Conservation (phyloP, 2,888 invertebrate species). For the Scrobipalpa atriplicella region DNA sequence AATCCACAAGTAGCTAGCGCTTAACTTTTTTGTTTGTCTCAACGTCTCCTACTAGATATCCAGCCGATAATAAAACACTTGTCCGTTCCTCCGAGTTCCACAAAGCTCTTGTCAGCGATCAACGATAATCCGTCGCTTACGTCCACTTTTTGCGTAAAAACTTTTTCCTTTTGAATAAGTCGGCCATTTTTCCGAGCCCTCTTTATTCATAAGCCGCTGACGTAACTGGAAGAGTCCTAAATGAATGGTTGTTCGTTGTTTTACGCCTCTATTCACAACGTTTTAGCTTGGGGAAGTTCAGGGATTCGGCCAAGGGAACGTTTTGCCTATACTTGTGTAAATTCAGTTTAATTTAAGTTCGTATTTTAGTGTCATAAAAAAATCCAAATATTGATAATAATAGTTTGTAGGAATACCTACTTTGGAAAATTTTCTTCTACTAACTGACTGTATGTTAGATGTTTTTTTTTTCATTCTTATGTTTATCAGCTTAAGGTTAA, state of each 20-base stretch:
- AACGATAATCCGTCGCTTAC: conserved; percentile 75
- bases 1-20: background rate
- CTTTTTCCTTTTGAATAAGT: conserved; percentile 75
- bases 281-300: conserved; percentile 73
- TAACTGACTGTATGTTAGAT: too few species aligned
- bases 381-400: too few species aligned
- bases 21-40: conserved; percentile 27
- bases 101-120: conserved; percentile 75
- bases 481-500: too few species aligned
- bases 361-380: too few species aligned
- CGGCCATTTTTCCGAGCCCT: conserved; percentile 73
- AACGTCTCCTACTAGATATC: conserved; percentile 44
- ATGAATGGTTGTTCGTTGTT: conserved; percentile 82
- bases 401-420: too few species aligned
- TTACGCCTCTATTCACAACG: conserved; percentile 80
- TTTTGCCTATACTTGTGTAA: conserved; percentile 33
- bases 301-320: conserved; percentile 62
- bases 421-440: too few species aligned
- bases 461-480: too few species aligned
- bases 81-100: conserved; percentile 61
- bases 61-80: conserved; percentile 65
- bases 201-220: conserved; percentile 80
- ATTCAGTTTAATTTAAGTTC: too few species aligned
- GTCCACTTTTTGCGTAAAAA: conserved; percentile 69
- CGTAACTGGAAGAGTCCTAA: conserved; percentile 78